Evolutionary conservation across 2,888 invertebrate genomes (phyloP).

Genomic region (Seladonia tumulorum): DNA sequence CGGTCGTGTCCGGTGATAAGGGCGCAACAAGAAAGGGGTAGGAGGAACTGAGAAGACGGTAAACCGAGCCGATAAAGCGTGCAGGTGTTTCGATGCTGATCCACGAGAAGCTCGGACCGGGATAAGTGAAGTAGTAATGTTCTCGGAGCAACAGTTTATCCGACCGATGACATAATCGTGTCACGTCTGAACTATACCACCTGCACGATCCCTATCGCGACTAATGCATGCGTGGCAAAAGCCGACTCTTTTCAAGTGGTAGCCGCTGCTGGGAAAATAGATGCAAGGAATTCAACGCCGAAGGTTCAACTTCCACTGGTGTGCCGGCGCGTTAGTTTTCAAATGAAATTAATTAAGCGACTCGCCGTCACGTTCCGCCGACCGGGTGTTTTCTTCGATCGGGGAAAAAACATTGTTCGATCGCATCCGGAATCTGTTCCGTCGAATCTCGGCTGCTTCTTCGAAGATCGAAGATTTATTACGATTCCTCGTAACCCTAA

Average conservation of each 20-base stretch:
- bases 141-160: conserved; percentile 68
- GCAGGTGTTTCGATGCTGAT: conserved; percentile 75
- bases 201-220: conserved; percentile 70
- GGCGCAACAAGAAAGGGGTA: conserved; percentile 36
- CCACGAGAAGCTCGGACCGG: conserved; percentile 65
- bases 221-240: conserved; percentile 70
- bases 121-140: conserved; percentile 58
- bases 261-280: conserved; percentile 57
- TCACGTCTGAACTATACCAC: conserved; percentile 72
- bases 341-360: conserved; percentile 7
- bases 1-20: conserved; percentile 53
- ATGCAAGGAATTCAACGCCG: conserved; percentile 46
- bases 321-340: conserved; percentile 26
- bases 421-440: neutral
- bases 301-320: conserved; percentile 37
- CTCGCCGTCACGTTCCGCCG: neutral
- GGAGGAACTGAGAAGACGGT: conserved; percentile 54
- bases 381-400: neutral
- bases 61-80: conserved; percentile 73
- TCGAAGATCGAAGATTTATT: neutral
- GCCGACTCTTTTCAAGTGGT: conserved; percentile 68
- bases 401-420: neutral
- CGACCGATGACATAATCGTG: conserved; percentile 74
- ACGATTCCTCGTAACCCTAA: neutral
- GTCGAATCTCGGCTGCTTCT: neutral